Conservation (phyloP, 2,113 vertebrate genomes). For the sheep (Ovis aries) region DNA sequence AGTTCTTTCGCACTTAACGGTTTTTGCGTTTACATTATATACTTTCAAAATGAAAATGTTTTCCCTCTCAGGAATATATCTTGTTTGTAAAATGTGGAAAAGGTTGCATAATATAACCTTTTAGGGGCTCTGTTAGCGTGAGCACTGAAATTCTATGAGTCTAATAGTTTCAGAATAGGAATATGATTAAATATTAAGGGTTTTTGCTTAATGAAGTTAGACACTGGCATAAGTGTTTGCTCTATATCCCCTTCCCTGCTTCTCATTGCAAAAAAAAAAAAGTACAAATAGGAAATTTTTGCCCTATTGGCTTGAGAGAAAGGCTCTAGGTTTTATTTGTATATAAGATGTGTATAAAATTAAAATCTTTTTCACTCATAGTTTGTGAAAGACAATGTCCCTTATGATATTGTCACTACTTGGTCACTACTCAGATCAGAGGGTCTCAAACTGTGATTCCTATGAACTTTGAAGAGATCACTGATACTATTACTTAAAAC, state of each 20-base stretch:
- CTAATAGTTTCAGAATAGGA: constrained; percentile 23
- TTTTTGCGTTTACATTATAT: neutral
- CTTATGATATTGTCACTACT: neutral
- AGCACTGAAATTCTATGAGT: constrained; percentile 10
- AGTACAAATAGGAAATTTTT: neutral
- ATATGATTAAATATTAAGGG: constrained; percentile 3
- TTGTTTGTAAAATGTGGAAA: neutral
- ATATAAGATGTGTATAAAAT: neutral
- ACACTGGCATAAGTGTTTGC: neutral
- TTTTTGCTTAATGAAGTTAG: neutral
- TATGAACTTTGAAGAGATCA: neutral
- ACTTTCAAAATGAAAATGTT: neutral
- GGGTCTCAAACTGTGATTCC: neutral
- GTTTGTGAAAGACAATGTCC: neutral
- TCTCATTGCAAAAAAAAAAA: neutral
- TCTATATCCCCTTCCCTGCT: neutral
- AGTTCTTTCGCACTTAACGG: neutral
- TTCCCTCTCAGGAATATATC: neutral
- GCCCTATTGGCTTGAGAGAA: neutral
- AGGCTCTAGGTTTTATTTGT: neutral
- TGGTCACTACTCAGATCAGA: neutral
- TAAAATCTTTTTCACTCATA: neutral
- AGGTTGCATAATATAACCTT: neutral
- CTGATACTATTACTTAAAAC: neutral
- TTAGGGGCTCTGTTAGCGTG: neutral